Conservation (phyloP, 1,140 invertebrate species). For the Brachionus asplanchnoidis region DNA sequence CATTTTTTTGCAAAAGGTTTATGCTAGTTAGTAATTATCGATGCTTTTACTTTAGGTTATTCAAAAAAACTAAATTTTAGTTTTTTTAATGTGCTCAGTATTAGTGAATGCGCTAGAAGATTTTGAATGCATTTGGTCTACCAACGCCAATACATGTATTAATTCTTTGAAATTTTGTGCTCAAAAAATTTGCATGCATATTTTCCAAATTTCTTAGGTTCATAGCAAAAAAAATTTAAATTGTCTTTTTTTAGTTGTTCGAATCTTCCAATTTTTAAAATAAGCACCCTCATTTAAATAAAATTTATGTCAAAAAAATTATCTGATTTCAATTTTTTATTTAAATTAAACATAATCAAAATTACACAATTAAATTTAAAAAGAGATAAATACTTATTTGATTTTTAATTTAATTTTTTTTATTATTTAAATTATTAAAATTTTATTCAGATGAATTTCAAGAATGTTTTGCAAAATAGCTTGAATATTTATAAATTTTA, state of each 20-base stretch:
- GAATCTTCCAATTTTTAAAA: background rate
- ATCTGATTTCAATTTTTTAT: too few species aligned
- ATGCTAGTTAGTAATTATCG: conserved; percentile 9
- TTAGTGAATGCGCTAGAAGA: background rate
- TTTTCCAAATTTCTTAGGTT: background rate
- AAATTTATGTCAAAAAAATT: background rate
- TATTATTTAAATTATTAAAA: background rate
- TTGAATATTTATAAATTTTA: background rate
- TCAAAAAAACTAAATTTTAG: conserved; percentile 29
- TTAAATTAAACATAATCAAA: too few species aligned
- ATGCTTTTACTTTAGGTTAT: conserved; percentile 11
- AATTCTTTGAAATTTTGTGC: background rate
- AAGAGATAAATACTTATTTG: background rate
- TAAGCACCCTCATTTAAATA: background rate
- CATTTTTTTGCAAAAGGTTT: conserved; percentile 39
- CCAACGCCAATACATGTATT: background rate
- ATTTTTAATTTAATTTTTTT: background rate
- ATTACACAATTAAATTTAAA: background rate
- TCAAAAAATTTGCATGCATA: background rate
- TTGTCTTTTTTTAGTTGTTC: background rate
- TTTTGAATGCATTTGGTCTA: background rate
- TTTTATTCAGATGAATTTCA: background rate
- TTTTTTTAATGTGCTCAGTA: conserved; percentile 34
- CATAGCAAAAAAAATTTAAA: background rate
- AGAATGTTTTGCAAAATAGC: background rate